phyloP scores from a whole-genome alignment of 2,113 vertebrate species.

The Tenrec ecaudatus region DNA sequence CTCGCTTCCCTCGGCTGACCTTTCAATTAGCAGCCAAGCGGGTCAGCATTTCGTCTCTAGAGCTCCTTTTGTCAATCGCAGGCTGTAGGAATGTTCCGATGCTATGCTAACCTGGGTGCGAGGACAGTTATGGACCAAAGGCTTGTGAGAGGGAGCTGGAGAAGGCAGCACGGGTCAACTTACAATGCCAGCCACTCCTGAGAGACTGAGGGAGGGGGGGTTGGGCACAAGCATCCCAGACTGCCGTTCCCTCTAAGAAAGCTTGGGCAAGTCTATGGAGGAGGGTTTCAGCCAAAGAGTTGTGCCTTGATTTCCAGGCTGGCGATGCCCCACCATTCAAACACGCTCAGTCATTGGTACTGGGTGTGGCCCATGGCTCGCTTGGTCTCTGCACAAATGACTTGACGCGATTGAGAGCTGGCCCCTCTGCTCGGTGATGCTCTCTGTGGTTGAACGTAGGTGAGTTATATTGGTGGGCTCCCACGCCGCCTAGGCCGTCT shows the following conservation, averaged over 20 bases:
- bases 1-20: not conserved
- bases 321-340: too few relatives aligned
- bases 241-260: not conserved
- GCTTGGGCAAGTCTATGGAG: not conserved
- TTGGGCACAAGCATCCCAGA: not conserved
- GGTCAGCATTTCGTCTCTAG: not conserved
- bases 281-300: too few relatives aligned
- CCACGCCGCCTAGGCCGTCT: not conserved
- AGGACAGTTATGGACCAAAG: not conserved
- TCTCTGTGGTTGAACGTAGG: not conserved
- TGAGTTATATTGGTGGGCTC: not conserved
- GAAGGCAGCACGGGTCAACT: not conserved
- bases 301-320: not conserved
- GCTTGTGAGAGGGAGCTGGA: not conserved
- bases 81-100: not conserved
- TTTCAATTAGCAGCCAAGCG: not conserved
- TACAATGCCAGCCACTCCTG: not conserved
- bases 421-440: not conserved
- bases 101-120: not conserved
- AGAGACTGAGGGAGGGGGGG: not conserved
- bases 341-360: not conserved
- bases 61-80: not conserved
- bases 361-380: not conserved
- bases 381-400: not conserved
- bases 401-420: not conserved